phyloP scores from a whole-genome alignment of 1,140 invertebrate genomes.

The Meloidogyne hapla region DNA sequence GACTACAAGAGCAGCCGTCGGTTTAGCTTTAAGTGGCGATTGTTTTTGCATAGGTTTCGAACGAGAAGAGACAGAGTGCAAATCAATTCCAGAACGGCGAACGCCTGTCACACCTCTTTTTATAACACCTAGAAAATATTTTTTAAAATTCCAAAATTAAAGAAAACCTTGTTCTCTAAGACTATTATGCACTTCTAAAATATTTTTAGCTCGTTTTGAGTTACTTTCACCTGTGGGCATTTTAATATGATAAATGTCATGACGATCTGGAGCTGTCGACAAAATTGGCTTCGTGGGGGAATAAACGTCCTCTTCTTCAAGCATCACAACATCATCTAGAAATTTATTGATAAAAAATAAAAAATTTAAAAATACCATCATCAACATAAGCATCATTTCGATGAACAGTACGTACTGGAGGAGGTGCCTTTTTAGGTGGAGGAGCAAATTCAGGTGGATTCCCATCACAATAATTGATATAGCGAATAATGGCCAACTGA shows the following conservation, averaged over 20 bases:
- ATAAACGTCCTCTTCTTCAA: neutral
- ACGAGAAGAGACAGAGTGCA: neutral
- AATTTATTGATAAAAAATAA: neutral
- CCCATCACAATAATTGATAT: constrained; percentile 21
- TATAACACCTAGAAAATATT: constrained; percentile 19
- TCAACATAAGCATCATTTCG: neutral
- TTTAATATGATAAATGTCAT: constrained; percentile 39
- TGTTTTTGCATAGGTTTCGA: constrained; percentile 13
- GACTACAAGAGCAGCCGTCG: neutral
- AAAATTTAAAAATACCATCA: neutral
- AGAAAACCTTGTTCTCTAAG: constrained; percentile 33
- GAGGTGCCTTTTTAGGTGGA: neutral
- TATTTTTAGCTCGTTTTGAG: constrained; percentile 26
- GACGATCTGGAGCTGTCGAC: constrained; percentile 32
- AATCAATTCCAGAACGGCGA: constrained; percentile 12
- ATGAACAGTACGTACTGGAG: neutral
- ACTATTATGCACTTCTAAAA: constrained; percentile 24
- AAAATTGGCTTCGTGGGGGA: neutral
- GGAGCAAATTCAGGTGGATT: constrained; percentile 24
- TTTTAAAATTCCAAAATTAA: neutral
- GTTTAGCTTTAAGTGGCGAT: neutral
- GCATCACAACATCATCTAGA: neutral
- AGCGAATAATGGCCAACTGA: constrained; percentile 31
- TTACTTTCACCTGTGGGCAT: constrained; percentile 25
- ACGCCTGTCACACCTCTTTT: constrained; percentile 21